Evolutionary conservation across 2,797 vertebrate species (phyloP), one percentile per base, ranked within the genome.

Genomic region (Chanos chanos): DNA sequence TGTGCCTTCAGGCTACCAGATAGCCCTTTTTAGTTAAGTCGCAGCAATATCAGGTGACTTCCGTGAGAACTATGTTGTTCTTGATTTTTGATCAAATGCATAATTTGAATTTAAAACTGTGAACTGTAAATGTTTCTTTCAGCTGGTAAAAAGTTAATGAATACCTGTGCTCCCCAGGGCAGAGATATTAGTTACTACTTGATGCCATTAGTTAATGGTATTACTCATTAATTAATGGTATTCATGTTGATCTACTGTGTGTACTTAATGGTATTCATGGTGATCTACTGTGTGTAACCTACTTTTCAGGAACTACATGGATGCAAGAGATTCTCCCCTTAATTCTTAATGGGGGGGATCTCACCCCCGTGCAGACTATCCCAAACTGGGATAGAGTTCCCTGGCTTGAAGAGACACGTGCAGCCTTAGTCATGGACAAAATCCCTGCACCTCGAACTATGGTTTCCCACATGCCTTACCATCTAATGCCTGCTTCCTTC

Each of bases 321-420:
- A 89, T 90, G 83, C 90, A 91, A 62, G 86, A 90, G 71, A 85
- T 91, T 50, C 61, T 90, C 13, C 86, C 89, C 0, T 62, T 93
- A 21, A 71, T 96, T 45, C 77, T 90, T 4, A 92, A 84, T 49
- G 82, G 88, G 0, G 93, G 92, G 1, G 91, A 95, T 27, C 72
- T 89, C 21, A 86, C 81, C 0, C 85, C 86, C 6, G 78, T 89
- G 7, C 82, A 66, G 1, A 88, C 80, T 0, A 79, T 89, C 21
- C 91, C 91, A 31, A 94, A 90, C 77, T 95, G 91, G 92, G 86
- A 92, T 40, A 76, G 93, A 12, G 86, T 87, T 0, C 93, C 93
- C 2, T 95, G 93, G 93, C 79, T 92, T 15, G 93, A 94, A 72
- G 87, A 89, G 18, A 77, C 50, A 10, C 52, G 73, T 7, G 52